Conservation (phyloP, 2,888 invertebrate genomes). For the Adelognathus sp. region DNA sequence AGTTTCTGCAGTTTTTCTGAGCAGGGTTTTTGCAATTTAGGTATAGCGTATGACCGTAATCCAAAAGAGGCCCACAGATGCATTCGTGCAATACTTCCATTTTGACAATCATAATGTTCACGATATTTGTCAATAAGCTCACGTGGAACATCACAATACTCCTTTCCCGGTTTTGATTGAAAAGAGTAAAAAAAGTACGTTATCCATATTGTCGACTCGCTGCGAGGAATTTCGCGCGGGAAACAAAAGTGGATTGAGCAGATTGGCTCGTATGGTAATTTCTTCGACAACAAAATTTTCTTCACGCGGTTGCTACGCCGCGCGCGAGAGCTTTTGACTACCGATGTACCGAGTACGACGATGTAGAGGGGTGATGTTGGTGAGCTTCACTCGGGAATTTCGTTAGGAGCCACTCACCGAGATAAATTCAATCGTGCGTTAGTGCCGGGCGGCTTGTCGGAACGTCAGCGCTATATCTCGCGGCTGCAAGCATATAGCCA, state of each 20-base stretch:
- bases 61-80: no score
- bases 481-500: background rate
- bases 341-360: background rate
- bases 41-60: no score
- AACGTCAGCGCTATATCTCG: slow-evolving; percentile 39
- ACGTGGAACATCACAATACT: no score
- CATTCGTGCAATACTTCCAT: no score
- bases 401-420: slow-evolving; percentile 49
- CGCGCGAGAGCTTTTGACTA: background rate
- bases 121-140: no score
- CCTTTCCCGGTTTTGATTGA: no score
- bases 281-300: background rate
- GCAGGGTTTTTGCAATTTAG: no score
- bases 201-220: no score
- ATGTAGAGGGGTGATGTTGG: background rate
- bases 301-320: background rate
- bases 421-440: slow-evolving; percentile 63
- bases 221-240: background rate
- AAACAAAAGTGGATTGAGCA: background rate
- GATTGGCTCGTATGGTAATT: background rate
- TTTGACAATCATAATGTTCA: no score
- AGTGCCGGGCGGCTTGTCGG: slow-evolving; percentile 35
- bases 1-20: no score
- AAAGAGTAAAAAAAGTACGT: no score
- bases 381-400: slow-evolving; percentile 25